Base-by-base conservation (phyloP, 2,888 invertebrate genomes). In the Aphidoletes aphidimyza region DNA sequence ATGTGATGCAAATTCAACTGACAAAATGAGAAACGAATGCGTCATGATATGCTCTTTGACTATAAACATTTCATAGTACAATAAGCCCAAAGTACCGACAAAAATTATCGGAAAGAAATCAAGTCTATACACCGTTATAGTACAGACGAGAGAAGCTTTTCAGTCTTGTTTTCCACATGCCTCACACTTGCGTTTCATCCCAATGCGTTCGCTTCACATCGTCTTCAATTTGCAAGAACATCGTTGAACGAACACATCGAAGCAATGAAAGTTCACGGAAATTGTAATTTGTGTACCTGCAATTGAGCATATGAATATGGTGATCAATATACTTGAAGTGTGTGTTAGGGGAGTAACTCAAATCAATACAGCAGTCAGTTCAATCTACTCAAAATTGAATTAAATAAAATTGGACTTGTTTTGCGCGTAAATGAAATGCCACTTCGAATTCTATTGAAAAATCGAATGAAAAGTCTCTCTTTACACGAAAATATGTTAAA, bases 261-360 rank as follows among this genome's bases (percentile, higher is more conserved):
- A 8, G 22, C 22, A 22, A n/a, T 22, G 22, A 54, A 54, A 6
- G 22, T 54, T 54, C 17, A 14, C 47, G 9, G 17, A 47, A 47
- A 17, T 19, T 17, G 47, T 47, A 19, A 47, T 17, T 47, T 47
- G 47, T 54, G n/a, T n/a, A 14, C 9, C 54, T 22, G 22, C 6
- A 54, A 54, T 54, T 54, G 54, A 22, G 22, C 54, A 54, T 54
- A 54, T 54, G 14, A 54, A 54, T 54, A 54, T 54, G 2, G 54
- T 22, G 54, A 54, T n/a, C 54, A n/a, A 54, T 54, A 22, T 22
- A 11, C 22, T 54, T 22, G 54, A 54, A 54, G 22, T 6, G 54
- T 11, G 54, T 54, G 5, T n/a, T n/a, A n/a, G n/a, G n/a, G 5
- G 54, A 22, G 54, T 54, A 47, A 22, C n/a, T n/a, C n/a, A n/a